Evolutionary conservation across 1,140 invertebrate genomes (phyloP).

Genomic region (Frieseomelitta varia): DNA sequence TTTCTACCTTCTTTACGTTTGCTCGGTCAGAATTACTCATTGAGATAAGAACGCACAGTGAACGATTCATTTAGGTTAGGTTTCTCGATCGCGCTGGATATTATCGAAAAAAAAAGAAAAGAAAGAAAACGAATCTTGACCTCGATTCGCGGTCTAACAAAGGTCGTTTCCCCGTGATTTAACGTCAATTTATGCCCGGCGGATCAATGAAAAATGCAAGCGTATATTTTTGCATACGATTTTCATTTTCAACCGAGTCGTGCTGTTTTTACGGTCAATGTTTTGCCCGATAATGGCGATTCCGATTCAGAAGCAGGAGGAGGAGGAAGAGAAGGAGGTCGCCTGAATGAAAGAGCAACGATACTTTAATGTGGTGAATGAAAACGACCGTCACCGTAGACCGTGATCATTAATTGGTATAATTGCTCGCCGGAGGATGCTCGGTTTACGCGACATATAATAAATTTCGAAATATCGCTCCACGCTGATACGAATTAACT

Average conservation of each 20-base stretch:
- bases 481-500: not conserved
- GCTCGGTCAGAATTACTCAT: not conserved
- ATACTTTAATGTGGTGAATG: not conserved
- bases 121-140: not conserved
- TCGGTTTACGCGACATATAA: not conserved
- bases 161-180: not conserved
- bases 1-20: not conserved
- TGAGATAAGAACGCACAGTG: constrained; percentile 21
- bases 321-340: too few species aligned
- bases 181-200: not conserved
- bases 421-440: not conserved
- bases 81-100: not conserved
- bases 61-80: not conserved
- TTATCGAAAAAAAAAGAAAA: not conserved
- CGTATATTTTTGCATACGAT: not conserved
- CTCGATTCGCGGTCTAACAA: not conserved
- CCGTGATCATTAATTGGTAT: not conserved
- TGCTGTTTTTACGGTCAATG: not conserved
- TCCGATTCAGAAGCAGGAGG: too few species aligned
- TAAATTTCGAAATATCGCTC: not conserved
- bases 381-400: not conserved
- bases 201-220: not conserved
- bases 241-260: not conserved
- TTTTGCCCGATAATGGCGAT: not conserved
- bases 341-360: not conserved